Base-by-base conservation (phyloP, 2,113 vertebrate species). In the Anarhynchus alexandrinus region DNA sequence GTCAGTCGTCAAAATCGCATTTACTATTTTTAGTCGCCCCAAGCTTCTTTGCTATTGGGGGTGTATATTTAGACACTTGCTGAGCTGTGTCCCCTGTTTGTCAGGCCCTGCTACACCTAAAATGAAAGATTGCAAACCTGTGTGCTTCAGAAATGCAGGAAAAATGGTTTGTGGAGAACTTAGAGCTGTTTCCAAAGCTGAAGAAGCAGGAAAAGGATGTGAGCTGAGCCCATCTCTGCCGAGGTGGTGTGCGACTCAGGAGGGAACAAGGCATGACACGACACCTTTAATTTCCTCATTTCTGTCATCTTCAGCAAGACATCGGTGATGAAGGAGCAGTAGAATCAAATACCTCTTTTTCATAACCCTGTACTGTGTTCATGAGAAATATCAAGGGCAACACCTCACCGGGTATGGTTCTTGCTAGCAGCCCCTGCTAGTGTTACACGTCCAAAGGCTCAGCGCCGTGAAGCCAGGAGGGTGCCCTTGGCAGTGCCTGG, bases 231-330 rank as follows among this genome's bases (percentile, higher is more conserved):
- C 21, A 1, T 38, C 65, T 84, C 49, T 86, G 61, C 65, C 0
- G 0, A 77, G 57, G 34, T 5, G 3, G 2, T 27, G 9, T 62
- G 57, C 0, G 0, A 22, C 32, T 79, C 15, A 4, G 62, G 66
- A 72, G 42, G 25, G 64, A 83, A 2, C 3, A 4, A 61, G 79
- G 34, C 8, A 1, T 45, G 57, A 65, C 45, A 10, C 2, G 9
- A 36, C 55, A 62, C 32, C 19, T 86, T 59, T 34, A 5, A 85
- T 86, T 73, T 91, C 80, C 77, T 82, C 64, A 61, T 55, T 82
- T 94, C 36, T 88, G 40, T 73, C 62, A 14, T 72, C 54, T 86
- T 57, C 38, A 85, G 77, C 54, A 70, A 59, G 54, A 61, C 15
- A 5, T 18, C 19, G 29, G 26, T 70, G 81, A 57, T 62, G 40